A percentile compares a stretch with the other conserved stretches of the same genome.
Conservation (phyloP, 2,888 invertebrate species). For the Tholera decimalis region DNA sequence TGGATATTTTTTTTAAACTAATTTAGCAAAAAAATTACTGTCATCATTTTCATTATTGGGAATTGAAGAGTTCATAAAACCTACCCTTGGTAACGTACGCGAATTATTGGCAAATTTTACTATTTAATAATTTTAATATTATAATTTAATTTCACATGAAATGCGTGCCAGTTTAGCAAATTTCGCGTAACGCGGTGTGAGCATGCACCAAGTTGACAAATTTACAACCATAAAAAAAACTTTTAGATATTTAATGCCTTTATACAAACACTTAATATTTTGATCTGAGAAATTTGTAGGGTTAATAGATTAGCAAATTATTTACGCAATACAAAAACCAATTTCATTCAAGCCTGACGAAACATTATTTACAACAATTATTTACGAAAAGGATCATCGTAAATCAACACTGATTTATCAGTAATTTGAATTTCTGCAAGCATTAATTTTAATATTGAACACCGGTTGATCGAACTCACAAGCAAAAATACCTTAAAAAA, state of each 20-base stretch:
- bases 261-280: conserved; percentile 20
- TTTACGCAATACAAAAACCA: conserved; percentile 55
- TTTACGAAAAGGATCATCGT: too few relatives aligned
- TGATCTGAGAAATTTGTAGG: conserved; percentile 23
- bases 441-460: conserved; percentile 1
- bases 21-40: too few relatives aligned
- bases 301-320: conserved; percentile 54
- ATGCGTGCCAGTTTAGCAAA: conserved; percentile 11
- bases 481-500: background rate
- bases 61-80: too few relatives aligned
- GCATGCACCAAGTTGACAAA: conserved; percentile 48
- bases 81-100: background rate
- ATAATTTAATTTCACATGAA: background rate
- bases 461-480: conserved; percentile 1
- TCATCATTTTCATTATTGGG: too few relatives aligned
- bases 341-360: conserved; percentile 35
- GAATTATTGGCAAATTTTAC: background rate
- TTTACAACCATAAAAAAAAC: conserved; percentile 54
- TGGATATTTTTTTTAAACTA: too few relatives aligned
- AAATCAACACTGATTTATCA: background rate
- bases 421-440: conserved; percentile 28
- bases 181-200: conserved; percentile 36
- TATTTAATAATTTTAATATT: too few relatives aligned
- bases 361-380: conserved; percentile 47
- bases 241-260: conserved; percentile 7